These are phyloP conservation scores for Falco punctatus DNA, from an alignment of 2,113 vertebrate genomes.

Conservation along the genomic window DNA sequence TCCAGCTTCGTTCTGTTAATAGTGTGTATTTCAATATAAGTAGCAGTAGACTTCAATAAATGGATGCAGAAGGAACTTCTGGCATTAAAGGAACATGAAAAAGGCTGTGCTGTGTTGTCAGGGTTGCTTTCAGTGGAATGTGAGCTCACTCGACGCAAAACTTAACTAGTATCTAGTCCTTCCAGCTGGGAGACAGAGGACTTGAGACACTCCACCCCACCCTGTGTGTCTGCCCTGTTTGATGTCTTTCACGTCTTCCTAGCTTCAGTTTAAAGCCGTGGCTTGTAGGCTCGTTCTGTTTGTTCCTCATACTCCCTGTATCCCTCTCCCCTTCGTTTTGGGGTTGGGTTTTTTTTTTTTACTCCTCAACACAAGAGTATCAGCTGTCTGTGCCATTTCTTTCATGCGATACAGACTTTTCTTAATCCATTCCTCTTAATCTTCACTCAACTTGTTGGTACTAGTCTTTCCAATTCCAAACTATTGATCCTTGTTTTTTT, in stretches of 20 bases:
- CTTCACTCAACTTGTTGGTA: neutral
- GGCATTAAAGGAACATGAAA: neutral
- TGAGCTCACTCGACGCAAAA: neutral
- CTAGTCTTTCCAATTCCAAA: neutral
- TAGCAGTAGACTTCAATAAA: neutral
- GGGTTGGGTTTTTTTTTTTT: neutral
- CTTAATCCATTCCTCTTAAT: neutral
- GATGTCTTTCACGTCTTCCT: constrained; percentile 13
- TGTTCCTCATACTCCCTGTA: neutral
- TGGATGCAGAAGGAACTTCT: neutral
- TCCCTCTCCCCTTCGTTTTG: neutral
- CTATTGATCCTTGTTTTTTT: neutral
- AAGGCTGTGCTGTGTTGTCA: constrained; percentile 24
- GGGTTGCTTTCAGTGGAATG: neutral
- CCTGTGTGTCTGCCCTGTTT: constrained; percentile 31
- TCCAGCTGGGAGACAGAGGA: constrained; percentile 43
- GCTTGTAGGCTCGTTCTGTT: neutral
- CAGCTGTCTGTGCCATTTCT: neutral
- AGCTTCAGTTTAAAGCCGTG: neutral
- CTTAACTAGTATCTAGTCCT: constrained; percentile 42
- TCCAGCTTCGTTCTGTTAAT: neutral
- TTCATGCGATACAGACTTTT: neutral
- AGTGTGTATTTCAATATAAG: neutral
- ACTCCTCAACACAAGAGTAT: neutral
- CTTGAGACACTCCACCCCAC: constrained; percentile 9